Base-by-base conservation (phyloP, 2,888 invertebrate genomes). In the Agrilus mali region DNA sequence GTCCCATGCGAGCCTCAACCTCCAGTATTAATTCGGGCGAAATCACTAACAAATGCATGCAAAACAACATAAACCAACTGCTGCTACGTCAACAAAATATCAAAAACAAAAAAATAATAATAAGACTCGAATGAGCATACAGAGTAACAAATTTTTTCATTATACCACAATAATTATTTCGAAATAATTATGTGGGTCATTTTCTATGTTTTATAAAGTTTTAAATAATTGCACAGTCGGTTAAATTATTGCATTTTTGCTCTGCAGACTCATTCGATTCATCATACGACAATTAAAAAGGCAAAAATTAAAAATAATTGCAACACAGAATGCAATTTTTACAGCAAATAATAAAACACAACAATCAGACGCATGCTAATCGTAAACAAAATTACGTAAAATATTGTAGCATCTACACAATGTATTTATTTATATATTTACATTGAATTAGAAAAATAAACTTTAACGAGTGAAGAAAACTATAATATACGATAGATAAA, bases 21-120 rank as follows among this genome's bases (percentile, higher is more conserved):
- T 89, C 89, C 78, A 85, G 82, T 55, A 87, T 83, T 67, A 89
- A 74, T 66, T 89, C 87, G 51, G 87, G 86, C 65, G 86, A 86
- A 71, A 89, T 87, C 60, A 86, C 89, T 89, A 75, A 66, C 51
- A 57, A 59, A 59, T 48, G 57, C 59, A 63, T 60, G 60, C 60
- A 58, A 56, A 53, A 52, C 50, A 55, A 53, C 46, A 55, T 27
- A 27, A 27, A 27, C 27, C 50, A 51, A 50, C 47, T 45, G 55
- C 47, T 45, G 55, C 51, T 59, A 54, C 55, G 53, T 27, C 54
- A 57, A 55, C 52, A 52, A 55, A 56, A 54, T 55, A 53, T 60
- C 58, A 55, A 56, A 56, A 22, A 39, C n/a, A 55, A 50, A 53
- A 49, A 52, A 55, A 53, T 52, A 49, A 46, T 49, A 52, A 46